Evolutionary conservation across 2,113 vertebrate species (phyloP).

Genomic region (Sander lucioperca): DNA sequence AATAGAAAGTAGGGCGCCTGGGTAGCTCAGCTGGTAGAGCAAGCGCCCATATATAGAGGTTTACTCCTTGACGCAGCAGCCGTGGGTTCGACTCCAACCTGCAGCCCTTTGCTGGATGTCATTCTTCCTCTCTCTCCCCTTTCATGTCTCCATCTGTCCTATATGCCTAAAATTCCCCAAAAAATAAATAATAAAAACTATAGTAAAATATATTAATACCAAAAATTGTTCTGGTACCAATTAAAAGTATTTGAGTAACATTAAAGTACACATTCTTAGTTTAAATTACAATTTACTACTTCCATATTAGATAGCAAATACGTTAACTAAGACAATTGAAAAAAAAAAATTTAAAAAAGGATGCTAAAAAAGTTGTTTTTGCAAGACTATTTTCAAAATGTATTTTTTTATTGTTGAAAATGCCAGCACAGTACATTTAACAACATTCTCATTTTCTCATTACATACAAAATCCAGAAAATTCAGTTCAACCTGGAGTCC

Average conservation of each 20-base stretch:
- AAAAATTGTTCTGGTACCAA: not conserved
- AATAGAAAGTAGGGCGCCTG: no score
- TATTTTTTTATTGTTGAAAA: constrained; percentile 54
- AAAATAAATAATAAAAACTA: no score
- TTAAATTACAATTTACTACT: not conserved
- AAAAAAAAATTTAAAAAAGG: not conserved
- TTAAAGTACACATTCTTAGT: not conserved
- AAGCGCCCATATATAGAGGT: no score
- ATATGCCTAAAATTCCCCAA: no score
- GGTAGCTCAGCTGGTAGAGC: no score
- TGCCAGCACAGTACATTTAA: constrained; percentile 20
- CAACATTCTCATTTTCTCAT: constrained; percentile 23
- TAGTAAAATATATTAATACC: not conserved
- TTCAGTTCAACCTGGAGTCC: constrained; percentile 12
- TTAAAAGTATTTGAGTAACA: not conserved
- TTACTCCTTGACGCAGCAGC: no score
- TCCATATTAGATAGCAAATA: not conserved
- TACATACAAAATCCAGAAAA: constrained; percentile 29
- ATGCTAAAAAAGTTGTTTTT: not conserved
- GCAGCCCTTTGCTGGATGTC: no score
- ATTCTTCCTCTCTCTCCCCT: no score
- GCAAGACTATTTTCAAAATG: not conserved
- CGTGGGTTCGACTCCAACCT: no score
- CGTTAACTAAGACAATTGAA: not conserved
- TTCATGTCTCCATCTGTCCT: no score